A percentile compares a stretch with the other conserved stretches of the same genome.
Conservation (phyloP, 2,113 vertebrate species). For the Cheilinus undulatus region DNA sequence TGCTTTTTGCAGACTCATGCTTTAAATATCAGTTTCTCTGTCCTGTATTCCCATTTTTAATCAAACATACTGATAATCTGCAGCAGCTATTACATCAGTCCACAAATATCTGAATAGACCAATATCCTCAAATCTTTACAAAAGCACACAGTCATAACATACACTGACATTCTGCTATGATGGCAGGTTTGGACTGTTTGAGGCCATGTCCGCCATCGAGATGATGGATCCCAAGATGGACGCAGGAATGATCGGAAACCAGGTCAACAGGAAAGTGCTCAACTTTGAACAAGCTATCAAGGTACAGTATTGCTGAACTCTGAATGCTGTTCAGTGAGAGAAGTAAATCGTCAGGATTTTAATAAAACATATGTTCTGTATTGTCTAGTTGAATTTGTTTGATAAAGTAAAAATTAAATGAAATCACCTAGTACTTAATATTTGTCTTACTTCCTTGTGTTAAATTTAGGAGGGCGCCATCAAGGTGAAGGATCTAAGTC, state of each 20-base stretch:
- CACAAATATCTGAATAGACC: neutral
- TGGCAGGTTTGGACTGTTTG: slow-evolving; percentile 96
- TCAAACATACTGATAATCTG: neutral
- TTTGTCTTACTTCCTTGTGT: slow-evolving; percentile 2
- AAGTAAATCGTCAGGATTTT: neutral
- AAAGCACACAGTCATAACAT: neutral
- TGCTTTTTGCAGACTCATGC: neutral
- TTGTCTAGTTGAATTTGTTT: neutral
- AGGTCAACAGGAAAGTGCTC: slow-evolving; percentile 98
- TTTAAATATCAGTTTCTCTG: neutral
- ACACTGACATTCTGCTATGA: neutral
- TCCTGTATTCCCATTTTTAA: neutral
- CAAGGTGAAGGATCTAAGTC: slow-evolving; percentile 94
- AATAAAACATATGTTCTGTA: neutral
- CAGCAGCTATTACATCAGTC: neutral
- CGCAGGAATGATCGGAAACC: slow-evolving; percentile 99
- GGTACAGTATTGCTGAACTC: slow-evolving; percentile 77
- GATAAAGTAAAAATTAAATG: neutral
- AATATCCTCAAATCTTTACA: neutral
- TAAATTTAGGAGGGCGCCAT: slow-evolving; percentile 90
- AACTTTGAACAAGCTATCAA: slow-evolving; percentile 99
- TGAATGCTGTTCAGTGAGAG: neutral
- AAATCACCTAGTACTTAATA: neutral
- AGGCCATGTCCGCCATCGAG: slow-evolving; percentile 99
- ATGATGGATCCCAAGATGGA: slow-evolving; percentile 99